A percentile compares a stretch with the other conserved stretches of the same genome.
Evolutionary conservation across 2,797 vertebrate species (phyloP).

Genomic region (Moxostoma hubbsi): DNA sequence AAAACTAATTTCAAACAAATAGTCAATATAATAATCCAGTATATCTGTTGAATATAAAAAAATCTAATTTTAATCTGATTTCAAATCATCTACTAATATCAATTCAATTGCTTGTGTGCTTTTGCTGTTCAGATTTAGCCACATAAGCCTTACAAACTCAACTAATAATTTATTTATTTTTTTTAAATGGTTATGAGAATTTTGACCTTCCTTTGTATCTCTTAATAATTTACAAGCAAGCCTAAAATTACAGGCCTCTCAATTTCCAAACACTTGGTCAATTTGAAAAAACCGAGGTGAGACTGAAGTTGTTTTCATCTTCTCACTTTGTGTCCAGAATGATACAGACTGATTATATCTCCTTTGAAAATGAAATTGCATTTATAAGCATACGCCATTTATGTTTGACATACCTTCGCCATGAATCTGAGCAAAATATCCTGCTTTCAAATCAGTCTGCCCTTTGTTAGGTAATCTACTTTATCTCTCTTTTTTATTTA

Average conservation of each 20-base stretch:
- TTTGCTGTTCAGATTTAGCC: too few species aligned
- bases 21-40: too few species aligned
- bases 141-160: background rate
- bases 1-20: too few species aligned
- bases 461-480: constrained; percentile 48
- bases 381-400: constrained; percentile 34
- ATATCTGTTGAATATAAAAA: too few species aligned
- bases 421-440: constrained; percentile 34
- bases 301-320: constrained; percentile 42
- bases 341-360: constrained; percentile 47
- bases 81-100: too few species aligned
- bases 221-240: constrained; percentile 16
- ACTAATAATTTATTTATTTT: too few species aligned
- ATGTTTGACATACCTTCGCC: constrained; percentile 41
- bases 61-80: too few species aligned
- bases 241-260: constrained; percentile 26
- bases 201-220: background rate
- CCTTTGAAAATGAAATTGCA: constrained; percentile 48
- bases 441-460: constrained; percentile 47
- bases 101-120: too few species aligned
- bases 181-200: too few species aligned
- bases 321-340: constrained; percentile 31
- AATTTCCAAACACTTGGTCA: constrained; percentile 42
- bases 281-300: constrained; percentile 24
- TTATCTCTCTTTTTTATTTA: background rate